Base-by-base conservation (phyloP, 2,113 vertebrate genomes). In the Himantopus leucocephalus region DNA sequence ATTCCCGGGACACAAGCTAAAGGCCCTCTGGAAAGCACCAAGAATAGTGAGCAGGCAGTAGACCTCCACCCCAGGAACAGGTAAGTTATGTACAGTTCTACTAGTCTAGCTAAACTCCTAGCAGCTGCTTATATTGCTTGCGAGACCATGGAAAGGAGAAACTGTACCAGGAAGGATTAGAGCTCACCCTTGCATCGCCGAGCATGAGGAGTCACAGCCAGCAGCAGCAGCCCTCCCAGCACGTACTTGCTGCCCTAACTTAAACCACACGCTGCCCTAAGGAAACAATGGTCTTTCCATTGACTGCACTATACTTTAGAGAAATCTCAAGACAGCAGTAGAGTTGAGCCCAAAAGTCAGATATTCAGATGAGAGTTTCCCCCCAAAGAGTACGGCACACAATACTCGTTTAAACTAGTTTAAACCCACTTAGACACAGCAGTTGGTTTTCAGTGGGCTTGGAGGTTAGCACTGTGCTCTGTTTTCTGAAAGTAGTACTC, bases 181-280 rank as follows among this genome's bases (percentile, higher is more conserved):
- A 66, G 74, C 81, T 45, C 43, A 64, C 29, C 24, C 37, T 45
- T 21, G 20, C 50, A 73, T 9, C 9, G 35, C 63, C 9, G 30
- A 70, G 55, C n/a, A 5, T 3, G 29, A 52, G 37, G 32, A 75
- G 35, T 17, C 37, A 43, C 70, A 29, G 45, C 27, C 60, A 55
- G 3, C 29, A 47, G 20, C 43, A 59, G 43, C 22, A 68, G 45
- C 53, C 53, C 70, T 68, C 56, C 35, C 41, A 56, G 50, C 35
- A 41, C 1, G 0, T 30, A n/a, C 13, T 8, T 41, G 15, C 32
- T 0, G 0, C 53, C 83, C 39, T 32, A 68, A 63, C 43, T 47
- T 41, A 59, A 82, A 58, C 37, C 53, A 77, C n/a, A 14, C 68
- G 32, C 80, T 55, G 48, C 27, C n/a, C 43, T 41, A 72, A 34